Evolutionary conservation across 92 coral and sea anemone species (phyloP).

Genomic region (Phenganax marumi): DNA sequence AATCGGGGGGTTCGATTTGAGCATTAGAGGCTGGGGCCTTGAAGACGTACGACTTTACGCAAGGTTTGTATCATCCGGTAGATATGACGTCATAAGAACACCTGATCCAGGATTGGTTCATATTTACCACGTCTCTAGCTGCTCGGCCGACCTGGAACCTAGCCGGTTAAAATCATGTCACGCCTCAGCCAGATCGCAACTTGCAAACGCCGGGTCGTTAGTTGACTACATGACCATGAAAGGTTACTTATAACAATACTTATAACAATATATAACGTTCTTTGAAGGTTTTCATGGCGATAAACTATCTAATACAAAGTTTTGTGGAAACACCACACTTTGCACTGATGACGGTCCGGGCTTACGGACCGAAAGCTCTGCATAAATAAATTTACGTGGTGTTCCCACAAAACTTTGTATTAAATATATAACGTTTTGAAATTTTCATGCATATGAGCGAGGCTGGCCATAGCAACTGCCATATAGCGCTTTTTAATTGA

Average conservation of each 20-base stretch:
- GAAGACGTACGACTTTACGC: constrained; percentile 93
- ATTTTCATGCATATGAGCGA: too few species aligned
- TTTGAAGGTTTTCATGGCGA: too few species aligned
- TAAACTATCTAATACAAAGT: too few species aligned
- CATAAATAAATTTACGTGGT: too few species aligned
- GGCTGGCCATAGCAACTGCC: too few species aligned
- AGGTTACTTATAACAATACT: constrained; percentile 26
- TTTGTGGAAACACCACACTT: too few species aligned
- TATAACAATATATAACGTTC: neutral
- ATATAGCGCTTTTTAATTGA: too few species aligned
- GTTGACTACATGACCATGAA: constrained; percentile 18
- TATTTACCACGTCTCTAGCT: constrained; percentile 62
- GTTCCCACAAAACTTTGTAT: too few species aligned
- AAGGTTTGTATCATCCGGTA: constrained; percentile 72
- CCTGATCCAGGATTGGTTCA: constrained; percentile 97
- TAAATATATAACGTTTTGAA: too few species aligned
- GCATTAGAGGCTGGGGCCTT: constrained; percentile 93
- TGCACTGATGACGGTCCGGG: too few species aligned
- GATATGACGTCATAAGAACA: constrained; percentile 70
- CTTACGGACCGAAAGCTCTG: too few species aligned
- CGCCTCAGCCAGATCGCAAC: constrained; percentile 8
- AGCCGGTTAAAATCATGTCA: constrained; percentile 5
- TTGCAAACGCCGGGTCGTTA: constrained; percentile 24
- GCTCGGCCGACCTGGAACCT: constrained; percentile 24
- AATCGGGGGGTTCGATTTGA: constrained; percentile 94